Base-by-base conservation (phyloP, 1,140 invertebrate species). In the Antheraea pernyi region DNA sequence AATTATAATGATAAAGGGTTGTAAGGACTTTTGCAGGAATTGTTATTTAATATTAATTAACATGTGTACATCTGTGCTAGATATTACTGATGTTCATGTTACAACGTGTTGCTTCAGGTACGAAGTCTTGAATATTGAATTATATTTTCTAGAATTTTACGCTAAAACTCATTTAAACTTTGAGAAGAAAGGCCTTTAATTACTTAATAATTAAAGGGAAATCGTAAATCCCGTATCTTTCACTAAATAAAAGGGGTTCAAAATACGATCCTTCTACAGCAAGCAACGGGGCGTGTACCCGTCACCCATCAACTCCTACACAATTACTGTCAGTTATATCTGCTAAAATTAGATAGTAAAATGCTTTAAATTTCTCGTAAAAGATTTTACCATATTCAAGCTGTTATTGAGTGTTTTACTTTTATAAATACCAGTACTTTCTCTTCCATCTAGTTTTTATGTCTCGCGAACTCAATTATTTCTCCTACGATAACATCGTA, bases 251-350 rank as follows among this genome's bases (percentile, higher is more conserved):
- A 53, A 53, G 46, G 46, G 46, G 46, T 16, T 13, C 13, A 53
- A 53, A 53, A 16, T 53, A 13, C 46, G 46, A 42, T 7, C 39
- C 39, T 42, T 42, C 11, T 42, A 11, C 7, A 60, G 13, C 59
- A 60, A 30, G 60, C 11, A 61, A 61, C 60, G 68, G 67, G 77
- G 65, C 71, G 63, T 77, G 74, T 78, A 79, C 82, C 78, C 72
- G 79, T 69, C 74, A 77, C 71, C 80, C 74, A 78, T 80, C 75
- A 78, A 81, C 77, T 79, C 73, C 67, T 71, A 71, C 65, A 72
- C 78, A 80, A 79, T 83, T 78, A 79, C 70, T 77, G 65, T 72
- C 70, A 67, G 69, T 73, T 69, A 13, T 53, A n/a, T 53, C 16
- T 53, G 16, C 46, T 53, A 53, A 13, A 53, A 13, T 9, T 53